phyloP scores from a whole-genome alignment of 2,888 invertebrate genomes.

The Scaptomyza tumidula region DNA sequence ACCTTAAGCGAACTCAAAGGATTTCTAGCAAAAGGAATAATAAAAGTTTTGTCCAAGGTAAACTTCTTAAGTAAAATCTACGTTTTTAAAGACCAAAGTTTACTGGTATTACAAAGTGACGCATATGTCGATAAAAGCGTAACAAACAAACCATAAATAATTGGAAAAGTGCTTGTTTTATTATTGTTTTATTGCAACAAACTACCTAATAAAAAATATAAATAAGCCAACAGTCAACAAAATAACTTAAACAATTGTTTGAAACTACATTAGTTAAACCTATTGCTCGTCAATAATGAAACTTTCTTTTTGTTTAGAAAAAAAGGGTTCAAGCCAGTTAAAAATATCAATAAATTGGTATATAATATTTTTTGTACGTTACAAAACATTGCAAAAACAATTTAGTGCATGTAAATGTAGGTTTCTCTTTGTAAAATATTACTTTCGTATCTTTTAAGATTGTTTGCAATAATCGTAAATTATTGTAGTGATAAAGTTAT shows the following conservation, averaged over 20 bases:
- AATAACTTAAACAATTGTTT: neutral
- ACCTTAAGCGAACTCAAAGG: conserved; percentile 9
- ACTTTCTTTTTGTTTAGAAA: neutral
- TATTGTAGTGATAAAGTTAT: conserved; percentile 15
- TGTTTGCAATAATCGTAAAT: conserved; percentile 24
- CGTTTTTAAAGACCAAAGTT: neutral
- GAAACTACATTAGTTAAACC: neutral
- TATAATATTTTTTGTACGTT: neutral
- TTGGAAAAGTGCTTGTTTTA: neutral
- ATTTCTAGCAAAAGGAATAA: conserved; percentile 19
- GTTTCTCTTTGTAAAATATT: neutral
- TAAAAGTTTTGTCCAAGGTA: conserved; percentile 25
- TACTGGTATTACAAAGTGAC: neutral
- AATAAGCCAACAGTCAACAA: neutral
- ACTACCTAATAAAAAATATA: neutral
- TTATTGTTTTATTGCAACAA: conserved; percentile 4
- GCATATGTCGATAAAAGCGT: neutral
- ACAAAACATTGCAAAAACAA: neutral
- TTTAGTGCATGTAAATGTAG: neutral
- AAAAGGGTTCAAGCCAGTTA: neutral
- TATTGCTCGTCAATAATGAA: neutral
- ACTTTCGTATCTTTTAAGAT: conserved; percentile 13
- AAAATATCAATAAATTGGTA: neutral
- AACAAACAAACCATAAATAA: conserved; percentile 1
- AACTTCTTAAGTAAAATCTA: neutral